Conservation (phyloP, 1,140 invertebrate species). For the Bombus affinis region DNA sequence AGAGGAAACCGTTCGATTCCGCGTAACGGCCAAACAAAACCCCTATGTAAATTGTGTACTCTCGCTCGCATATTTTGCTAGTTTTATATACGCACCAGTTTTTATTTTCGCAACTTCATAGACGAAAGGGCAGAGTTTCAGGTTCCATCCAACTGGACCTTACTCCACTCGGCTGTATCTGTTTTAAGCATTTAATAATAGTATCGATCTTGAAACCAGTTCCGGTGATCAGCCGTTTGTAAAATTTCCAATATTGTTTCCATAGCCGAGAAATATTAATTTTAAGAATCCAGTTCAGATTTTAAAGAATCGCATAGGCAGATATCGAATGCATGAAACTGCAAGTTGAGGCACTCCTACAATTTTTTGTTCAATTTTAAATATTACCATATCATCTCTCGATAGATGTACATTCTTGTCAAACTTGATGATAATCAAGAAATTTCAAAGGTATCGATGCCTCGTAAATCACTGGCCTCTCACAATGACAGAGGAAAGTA, state of each 20-base stretch:
- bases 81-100: constrained; percentile 2
- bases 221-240: background rate
- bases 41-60: constrained; percentile 26
- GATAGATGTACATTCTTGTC: background rate
- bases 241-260: background rate
- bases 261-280: too few relatives aligned
- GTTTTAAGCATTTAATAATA: background rate
- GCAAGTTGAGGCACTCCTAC: too few relatives aligned
- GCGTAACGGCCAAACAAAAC: constrained; percentile 34
- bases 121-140: constrained; percentile 1
- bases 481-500: background rate
- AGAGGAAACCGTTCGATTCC: background rate
- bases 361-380: too few relatives aligned
- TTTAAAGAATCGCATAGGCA: background rate
- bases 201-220: background rate
- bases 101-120: constrained; percentile 15
- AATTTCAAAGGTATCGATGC: background rate
- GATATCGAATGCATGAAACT: background rate
- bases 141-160: background rate
- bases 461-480: background rate
- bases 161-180: background rate
- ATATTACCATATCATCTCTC: background rate
- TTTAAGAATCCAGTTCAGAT: background rate
- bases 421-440: background rate
- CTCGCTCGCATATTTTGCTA: constrained; percentile 26